Base-by-base conservation (phyloP, 2,888 invertebrate species). In the Ceramica pisi region DNA sequence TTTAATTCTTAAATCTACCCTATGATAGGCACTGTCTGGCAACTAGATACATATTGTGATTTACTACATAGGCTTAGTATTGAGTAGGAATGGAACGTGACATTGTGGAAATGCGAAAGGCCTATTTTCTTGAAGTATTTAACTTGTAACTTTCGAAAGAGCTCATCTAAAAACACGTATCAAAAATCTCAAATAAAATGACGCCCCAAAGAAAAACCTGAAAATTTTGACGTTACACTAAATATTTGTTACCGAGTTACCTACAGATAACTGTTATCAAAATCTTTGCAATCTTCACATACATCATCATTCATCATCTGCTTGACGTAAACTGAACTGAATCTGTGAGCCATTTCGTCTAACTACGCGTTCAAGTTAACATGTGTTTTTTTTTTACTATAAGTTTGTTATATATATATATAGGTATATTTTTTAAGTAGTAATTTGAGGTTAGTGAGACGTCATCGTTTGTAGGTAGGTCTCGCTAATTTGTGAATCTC, bases 261-360 rank as follows among this genome's bases (percentile, higher is more conserved):
- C n/a, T n/a, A 44, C 73, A 83, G 90, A 90, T 90, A 89, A 80
- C 69, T 69, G 78, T 91, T 94, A 93, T 93, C 92, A 86, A 72
- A 83, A 87, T 89, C 87, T 88, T 71, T 80, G 86, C 87, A 89
- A 89, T 89, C 90, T 85, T 86, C 87, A 82, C 88, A 90, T 95
- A 90, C 86, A 94, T 94, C 94, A 95, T 94, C 92, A 92, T 95
- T 89, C 93, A 95, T 95, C 95, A 94, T 90, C 88, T 66, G 90
- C 90, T 93, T 92, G 93, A 93, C 94, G 91, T 89, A 88, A 82
- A 84, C 83, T 82, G 76, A 86, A 87, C 76, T 80, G 80, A 83
- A 78, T 80, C 83, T 85, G 86, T 88, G 86, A 88, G 87, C 89
- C 93, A 94, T 91, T 91, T 86, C 83, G 90, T 91, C 89, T 88